A percentile compares a stretch with the other conserved stretches of the same genome.
phyloP scores from a whole-genome alignment of 2,797 vertebrate genomes.

The Micropoecilia bifurca region DNA sequence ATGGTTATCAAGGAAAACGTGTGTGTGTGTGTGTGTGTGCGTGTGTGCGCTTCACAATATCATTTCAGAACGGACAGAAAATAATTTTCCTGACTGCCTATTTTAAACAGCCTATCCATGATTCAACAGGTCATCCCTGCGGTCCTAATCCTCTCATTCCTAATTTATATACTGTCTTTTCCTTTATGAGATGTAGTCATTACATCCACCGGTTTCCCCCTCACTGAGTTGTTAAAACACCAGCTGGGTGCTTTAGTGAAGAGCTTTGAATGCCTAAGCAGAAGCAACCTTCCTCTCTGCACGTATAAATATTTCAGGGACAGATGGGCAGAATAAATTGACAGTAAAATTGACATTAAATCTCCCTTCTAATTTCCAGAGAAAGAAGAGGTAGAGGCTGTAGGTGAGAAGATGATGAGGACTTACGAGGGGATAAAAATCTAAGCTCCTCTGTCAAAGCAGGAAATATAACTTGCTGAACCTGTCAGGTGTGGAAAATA shows the following conservation, averaged over 20 bases:
- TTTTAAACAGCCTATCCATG: conserved; percentile 64
- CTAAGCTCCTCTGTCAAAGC: conserved; percentile 44
- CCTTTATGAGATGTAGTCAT: conserved; percentile 73
- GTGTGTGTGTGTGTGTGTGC: conserved; percentile 10
- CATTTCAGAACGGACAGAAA: conserved; percentile 25
- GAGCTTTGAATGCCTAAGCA: conserved; percentile 68
- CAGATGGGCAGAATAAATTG: conserved; percentile 80
- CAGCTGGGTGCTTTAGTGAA: conserved; percentile 68
- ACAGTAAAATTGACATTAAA: conserved; percentile 81
- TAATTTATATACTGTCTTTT: conserved; percentile 69
- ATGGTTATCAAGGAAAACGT: conserved; percentile 48
- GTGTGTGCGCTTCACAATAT: conserved; percentile 26
- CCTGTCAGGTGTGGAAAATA: conserved; percentile 41
- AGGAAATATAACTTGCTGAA: conserved; percentile 58
- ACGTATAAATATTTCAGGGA: conserved; percentile 82
- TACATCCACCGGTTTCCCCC: conserved; percentile 60
- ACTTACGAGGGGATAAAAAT: conserved; percentile 50
- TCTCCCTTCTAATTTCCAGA: conserved; percentile 79
- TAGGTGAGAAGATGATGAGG: conserved; percentile 58
- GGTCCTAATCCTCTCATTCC: conserved; percentile 74
- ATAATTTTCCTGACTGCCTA: conserved; percentile 35
- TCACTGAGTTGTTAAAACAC: conserved; percentile 70
- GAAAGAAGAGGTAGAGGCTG: conserved; percentile 56
- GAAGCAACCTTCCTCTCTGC: conserved; percentile 69
- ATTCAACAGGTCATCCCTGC: conserved; percentile 78